Evolutionary conservation across 2,888 invertebrate species (phyloP), one percentile per base, ranked within the genome.

Genomic region (Auanema sp.): DNA sequence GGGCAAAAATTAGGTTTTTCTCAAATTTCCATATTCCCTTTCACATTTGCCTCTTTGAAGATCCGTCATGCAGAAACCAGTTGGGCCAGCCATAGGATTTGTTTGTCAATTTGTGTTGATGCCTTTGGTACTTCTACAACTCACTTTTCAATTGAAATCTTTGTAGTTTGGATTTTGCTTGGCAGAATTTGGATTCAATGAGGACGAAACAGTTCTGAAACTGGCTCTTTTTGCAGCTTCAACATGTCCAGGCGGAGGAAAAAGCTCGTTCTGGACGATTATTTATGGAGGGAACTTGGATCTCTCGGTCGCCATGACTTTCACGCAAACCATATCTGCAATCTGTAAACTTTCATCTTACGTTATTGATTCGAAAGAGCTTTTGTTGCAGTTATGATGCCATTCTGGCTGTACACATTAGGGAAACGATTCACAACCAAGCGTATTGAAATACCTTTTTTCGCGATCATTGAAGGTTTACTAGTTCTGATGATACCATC

Each of bases 251-350:
- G 86, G 87, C 2, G 87, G 96, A 0, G 95, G 94, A 0, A 92
- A 93, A 41, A 93, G 93, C 52, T 96, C 95, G 85, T 91, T 95
- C 76, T 96, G 94, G 93, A 90, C 93, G 0, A 90, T 91, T 74
- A 88, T 95, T 23, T 87, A 95, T 5, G 91, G 90, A 1, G 95
- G 93, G 2, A 95, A 96, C 85, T 88, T 96, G 2, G 91, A 93
- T 84, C 87, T 96, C 50, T 93, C 93, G 0, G 89, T 96, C 55
- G 90, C 94, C 18, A 93, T 96, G 93, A 96, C 95, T 0, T 89
- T 93, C 3, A 87, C 92, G 60, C 91, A 92, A 65, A 94, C 92
- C 3, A 84, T 95, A 5, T 90, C 90, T 0, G 90, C 93, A 0
- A 91, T 95, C 80, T 91, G 90, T 89, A 84, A 84, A 85, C 41